Evolutionary conservation across 2,888 invertebrate genomes (phyloP), one percentile per base, ranked within the genome.

Genomic region (Torymus aiolomorphi): DNA sequence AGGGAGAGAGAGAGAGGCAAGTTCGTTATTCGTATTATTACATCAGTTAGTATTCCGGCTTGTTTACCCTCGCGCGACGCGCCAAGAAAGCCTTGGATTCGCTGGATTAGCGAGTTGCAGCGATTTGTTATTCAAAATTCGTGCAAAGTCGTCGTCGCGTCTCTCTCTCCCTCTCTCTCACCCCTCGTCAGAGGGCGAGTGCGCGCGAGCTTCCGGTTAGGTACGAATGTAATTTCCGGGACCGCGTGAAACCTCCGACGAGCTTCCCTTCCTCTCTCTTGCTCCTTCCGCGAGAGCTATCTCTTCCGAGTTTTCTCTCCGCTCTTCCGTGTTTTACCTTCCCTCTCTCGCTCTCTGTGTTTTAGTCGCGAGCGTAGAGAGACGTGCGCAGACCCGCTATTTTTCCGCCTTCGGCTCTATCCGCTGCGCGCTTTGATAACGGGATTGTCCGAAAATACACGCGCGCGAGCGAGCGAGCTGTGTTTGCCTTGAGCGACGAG

Each of bases 91-190:
- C 67, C 84, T 80, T 80, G 76, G 82, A 77, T 74, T 71, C 79
- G 69, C 63, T 70, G 83, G 81, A 82, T 84, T 84, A 83, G 83
- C 80, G 79, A 83, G 84, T 84, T 82, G 84, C 84, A 82, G 75
- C 84, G 86, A 86, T 86, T 86, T 86, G 85, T 84, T 84, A 86
- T 86, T 86, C 86, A 86, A 86, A 86, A 86, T 86, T 86, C 84
- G 82, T 83, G 82, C 83, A 82, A 83, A 85, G 84, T 83, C 82
- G 82, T 76, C 73, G 18, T 13, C 42, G 56, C 16, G 2, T 18
- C 12, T 59, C 51, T 2, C 66, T 16, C 16, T 11, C 51, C 56
- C 24, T 42, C 24, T 54, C 18, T 51, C 51, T 2, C n/a, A 24
- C 59, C 2, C 12, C 14, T 67, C 61, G 59, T 69, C 62, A 42